Base-by-base conservation (phyloP, 2,113 vertebrate genomes). In the Lophotis ruficrista region DNA sequence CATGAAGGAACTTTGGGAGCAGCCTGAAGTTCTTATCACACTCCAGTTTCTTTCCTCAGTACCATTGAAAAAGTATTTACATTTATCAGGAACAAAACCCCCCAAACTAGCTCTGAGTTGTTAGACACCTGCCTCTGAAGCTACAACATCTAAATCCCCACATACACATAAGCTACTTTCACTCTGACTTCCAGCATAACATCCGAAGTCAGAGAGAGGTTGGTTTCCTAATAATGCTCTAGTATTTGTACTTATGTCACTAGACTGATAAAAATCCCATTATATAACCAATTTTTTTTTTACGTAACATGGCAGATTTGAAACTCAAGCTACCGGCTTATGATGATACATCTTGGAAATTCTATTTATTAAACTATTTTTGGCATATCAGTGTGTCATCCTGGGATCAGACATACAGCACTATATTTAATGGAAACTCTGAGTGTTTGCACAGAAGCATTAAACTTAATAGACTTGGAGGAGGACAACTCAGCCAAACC, bases 201-300 rank as follows among this genome's bases (percentile, higher is more conserved):
- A 62, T 61, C 30, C 65, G 82, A 94, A 95, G 83, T 94, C 92
- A 89, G 56, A 78, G 85, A 83, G 71, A 87, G 84, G 86, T 68
- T 3, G 9, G 25, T 83, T 94, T 94, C 93, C 91, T 92, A 90
- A 83, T 90, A 95, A 87, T 41, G 53, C 24, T 73, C 31, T 89
- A 69, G 37, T 92, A 94, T 84, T 93, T 82, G 69, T 60, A 57
- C 93, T 94, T 84, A 86, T 97, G 60, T 70, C 56, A 83, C 62
- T 89, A 82, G 57, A 91, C 75, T 85, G 89, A 80, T 89, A 94
- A 96, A 96, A 97, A 97, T 96, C 79, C 91, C 91, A 96, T 97
- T 97, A 97, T 78, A 87, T 96, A 97, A 97, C 76, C 48, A 73
- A 90, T 88, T 65, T 65, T 76, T 94, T 94, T 38, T 94, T 96